Base-by-base conservation (phyloP, 2,888 invertebrate genomes). In the Rambutsinella grinnellia region DNA sequence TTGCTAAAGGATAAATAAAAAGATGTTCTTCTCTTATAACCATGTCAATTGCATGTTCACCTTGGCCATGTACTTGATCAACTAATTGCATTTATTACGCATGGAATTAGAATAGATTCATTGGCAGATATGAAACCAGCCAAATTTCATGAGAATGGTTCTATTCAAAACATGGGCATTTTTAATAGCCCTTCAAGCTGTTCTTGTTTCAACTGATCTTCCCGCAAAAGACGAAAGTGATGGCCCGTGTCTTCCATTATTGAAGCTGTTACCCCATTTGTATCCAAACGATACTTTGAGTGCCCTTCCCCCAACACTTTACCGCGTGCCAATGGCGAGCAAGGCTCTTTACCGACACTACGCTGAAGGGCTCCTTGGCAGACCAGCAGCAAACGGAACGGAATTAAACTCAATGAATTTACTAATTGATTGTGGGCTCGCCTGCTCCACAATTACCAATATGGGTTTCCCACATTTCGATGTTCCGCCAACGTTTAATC, bases 151-250 rank as follows among this genome's bases (percentile, higher is more conserved):
- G n/a, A n/a, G n/a, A n/a, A n/a, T n/a, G n/a, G n/a, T n/a, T n/a
- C n/a, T n/a, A n/a, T n/a, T n/a, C n/a, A n/a, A n/a, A n/a, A n/a
- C n/a, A n/a, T n/a, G n/a, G n/a, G n/a, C n/a, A n/a, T n/a, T n/a
- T n/a, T n/a, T n/a, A n/a, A n/a, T n/a, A n/a, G n/a, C n/a, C n/a
- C n/a, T n/a, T n/a, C n/a, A n/a, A n/a, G n/a, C n/a, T n/a, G n/a
- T n/a, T n/a, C n/a, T n/a, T n/a, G n/a, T n/a, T n/a, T n/a, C n/a
- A n/a, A n/a, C n/a, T n/a, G n/a, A n/a, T n/a, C n/a, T n/a, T n/a
- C n/a, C n/a, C n/a, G 65, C 19, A 5, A 58, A 58, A 36, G 65
- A 72, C 36, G 72, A 58, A 1, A 63, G 57, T 28, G 72, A 72
- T 23, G 74, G 74, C 1, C 61, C 66, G 24, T 74, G 74, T 19